These are phyloP conservation scores for Rhinolophus sinicus DNA, from an alignment of 2,113 vertebrate genomes.

Conservation along the genomic window DNA sequence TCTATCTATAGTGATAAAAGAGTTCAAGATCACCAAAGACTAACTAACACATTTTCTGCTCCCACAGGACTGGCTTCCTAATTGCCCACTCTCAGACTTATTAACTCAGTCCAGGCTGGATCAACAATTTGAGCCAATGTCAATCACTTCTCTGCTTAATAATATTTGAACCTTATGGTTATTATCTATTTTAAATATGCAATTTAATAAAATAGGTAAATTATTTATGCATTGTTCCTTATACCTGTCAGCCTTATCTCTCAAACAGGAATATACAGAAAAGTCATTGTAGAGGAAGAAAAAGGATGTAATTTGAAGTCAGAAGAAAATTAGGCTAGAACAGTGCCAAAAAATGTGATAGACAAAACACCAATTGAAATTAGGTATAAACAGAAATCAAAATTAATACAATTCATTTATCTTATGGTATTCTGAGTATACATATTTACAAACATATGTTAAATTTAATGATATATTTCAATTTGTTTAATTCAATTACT, in stretches of 20 bases:
- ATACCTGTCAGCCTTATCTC: neutral
- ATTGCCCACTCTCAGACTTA: neutral
- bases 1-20: neutral
- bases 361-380: neutral
- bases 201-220: neutral
- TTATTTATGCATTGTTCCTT: neutral
- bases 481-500: neutral
- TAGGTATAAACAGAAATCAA: neutral
- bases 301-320: neutral
- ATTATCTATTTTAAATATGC: neutral
- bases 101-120: neutral
- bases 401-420: neutral
- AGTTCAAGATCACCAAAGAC: neutral
- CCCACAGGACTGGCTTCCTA: neutral
- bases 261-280: neutral
- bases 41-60: neutral
- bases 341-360: neutral
- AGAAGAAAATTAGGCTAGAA: neutral
- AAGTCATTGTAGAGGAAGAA: neutral
- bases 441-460: neutral
- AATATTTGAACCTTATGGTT: neutral
- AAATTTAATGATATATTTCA: neutral
- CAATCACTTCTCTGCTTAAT: neutral
- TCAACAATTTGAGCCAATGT: neutral
- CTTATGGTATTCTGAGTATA: neutral